These are phyloP conservation scores for Acleris emargana DNA, from an alignment of 2,888 invertebrate genomes.

Conservation along the genomic window DNA sequence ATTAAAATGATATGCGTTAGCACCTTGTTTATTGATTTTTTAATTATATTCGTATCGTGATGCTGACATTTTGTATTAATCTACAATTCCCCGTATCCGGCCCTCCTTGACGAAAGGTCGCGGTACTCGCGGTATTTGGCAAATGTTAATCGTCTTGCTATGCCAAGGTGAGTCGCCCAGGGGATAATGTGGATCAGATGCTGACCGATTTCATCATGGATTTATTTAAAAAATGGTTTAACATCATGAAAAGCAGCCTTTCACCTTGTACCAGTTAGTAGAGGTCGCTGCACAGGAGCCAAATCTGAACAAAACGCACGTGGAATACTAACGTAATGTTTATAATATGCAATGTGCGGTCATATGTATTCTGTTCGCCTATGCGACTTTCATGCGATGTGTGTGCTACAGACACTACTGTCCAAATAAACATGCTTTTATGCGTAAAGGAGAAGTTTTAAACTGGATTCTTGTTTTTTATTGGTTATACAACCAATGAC, in stretches of 20 bases:
- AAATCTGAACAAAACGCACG: constrained; percentile 46
- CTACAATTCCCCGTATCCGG: constrained; percentile 5
- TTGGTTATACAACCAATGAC: too few relatives aligned
- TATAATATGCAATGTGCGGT: constrained; percentile 42
- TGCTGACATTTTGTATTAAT: constrained; percentile 13
- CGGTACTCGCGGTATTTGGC: constrained; percentile 49
- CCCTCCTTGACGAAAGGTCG: constrained; percentile 54
- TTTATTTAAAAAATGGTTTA: constrained; percentile 1
- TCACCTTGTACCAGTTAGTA: constrained; percentile 45
- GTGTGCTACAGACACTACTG: constrained; percentile 1
- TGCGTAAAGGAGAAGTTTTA: constrained; percentile 2
- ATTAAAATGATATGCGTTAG: constrained; percentile 12
- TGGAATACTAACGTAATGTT: constrained; percentile 44
- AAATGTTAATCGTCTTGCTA: constrained; percentile 59
- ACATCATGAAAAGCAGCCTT: constrained; percentile 11
- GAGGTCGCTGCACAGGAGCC: constrained; percentile 51
- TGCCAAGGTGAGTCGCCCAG: constrained; percentile 54
- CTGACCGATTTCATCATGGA: not conserved
- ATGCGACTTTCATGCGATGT: constrained; percentile 30
- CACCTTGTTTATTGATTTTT: constrained; percentile 6
- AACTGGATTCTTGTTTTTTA: constrained; percentile 1
- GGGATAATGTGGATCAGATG: constrained; percentile 20
- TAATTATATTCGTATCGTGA: constrained; percentile 1
- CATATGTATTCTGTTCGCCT: constrained; percentile 34
- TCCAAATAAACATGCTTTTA: constrained; percentile 21